These are phyloP conservation scores for Umimayanthus kanabou DNA, from an alignment of 92 coral and sea anemone genomes.

Conservation along the genomic window DNA sequence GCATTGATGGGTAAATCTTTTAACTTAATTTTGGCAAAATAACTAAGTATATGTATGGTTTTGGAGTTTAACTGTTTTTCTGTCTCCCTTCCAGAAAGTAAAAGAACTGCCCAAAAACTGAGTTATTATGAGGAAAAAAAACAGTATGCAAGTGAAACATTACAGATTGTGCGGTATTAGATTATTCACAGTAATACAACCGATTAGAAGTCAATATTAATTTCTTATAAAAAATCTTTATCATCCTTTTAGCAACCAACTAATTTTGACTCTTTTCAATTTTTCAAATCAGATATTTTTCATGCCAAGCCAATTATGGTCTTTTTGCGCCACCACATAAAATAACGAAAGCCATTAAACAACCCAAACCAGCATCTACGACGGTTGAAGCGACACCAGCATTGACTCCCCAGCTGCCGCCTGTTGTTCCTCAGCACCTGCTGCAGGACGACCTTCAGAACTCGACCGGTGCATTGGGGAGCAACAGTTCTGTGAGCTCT, in stretches of 20 bases:
- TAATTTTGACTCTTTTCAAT: background rate
- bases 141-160: too few species aligned
- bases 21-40: too few species aligned
- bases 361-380: slow-evolving; percentile 29
- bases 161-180: too few species aligned
- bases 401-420: background rate
- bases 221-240: too few species aligned
- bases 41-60: too few species aligned
- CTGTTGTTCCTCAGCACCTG: slow-evolving; percentile 28
- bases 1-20: too few species aligned
- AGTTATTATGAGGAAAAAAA: too few species aligned
- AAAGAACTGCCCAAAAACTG: too few species aligned
- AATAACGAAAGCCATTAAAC: slow-evolving; percentile 69
- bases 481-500: slow-evolving; percentile 66
- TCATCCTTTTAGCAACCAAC: background rate
- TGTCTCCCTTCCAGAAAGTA: too few species aligned
- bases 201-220: too few species aligned
- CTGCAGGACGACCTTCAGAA: slow-evolving; percentile 59
- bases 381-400: slow-evolving; percentile 35
- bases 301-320: slow-evolving; percentile 86
- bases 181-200: too few species aligned
- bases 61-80: too few species aligned
- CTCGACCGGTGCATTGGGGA: slow-evolving; percentile 60
- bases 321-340: slow-evolving; percentile 96
- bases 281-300: slow-evolving; percentile 72